A percentile compares a stretch with the other conserved stretches of the same genome.
Evolutionary conservation across 1,140 invertebrate genomes (phyloP).

Genomic region (Aphaenogaster ashmeadi): DNA sequence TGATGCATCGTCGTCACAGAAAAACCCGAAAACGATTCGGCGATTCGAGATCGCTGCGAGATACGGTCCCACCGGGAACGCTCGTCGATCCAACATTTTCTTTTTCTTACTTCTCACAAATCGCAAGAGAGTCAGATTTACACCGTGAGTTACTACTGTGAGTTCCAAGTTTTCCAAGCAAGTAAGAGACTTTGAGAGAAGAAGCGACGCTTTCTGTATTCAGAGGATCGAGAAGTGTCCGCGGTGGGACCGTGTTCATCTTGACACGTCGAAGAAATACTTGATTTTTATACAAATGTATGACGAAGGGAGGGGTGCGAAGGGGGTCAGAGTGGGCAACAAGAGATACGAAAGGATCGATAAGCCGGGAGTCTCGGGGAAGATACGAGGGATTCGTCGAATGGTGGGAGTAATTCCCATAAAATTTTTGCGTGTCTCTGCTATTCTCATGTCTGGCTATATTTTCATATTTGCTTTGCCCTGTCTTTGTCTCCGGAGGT

Average conservation of each 20-base stretch:
- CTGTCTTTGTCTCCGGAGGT: slow-evolving; percentile 29
- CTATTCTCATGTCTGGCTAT: slow-evolving; percentile 36
- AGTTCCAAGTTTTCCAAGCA: neutral
- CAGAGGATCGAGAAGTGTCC: slow-evolving; percentile 30
- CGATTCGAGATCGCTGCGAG: slow-evolving; percentile 3
- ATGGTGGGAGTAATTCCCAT: neutral
- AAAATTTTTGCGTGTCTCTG: slow-evolving; percentile 20
- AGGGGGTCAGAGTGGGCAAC: neutral
- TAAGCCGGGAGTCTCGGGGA: slow-evolving; percentile 15
- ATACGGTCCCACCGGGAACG: slow-evolving; percentile 13
- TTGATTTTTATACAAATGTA: slow-evolving; percentile 48
- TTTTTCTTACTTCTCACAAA: neutral
- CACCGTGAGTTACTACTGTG: neutral
- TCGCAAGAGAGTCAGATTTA: neutral
- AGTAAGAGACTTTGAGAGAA: neutral
- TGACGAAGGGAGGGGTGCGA: slow-evolving; percentile 29
- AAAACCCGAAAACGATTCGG: slow-evolving; percentile 35
- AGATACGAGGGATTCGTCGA: slow-evolving; percentile 41
- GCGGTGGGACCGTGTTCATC: slow-evolving; percentile 34
- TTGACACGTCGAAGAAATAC: slow-evolving; percentile 53
- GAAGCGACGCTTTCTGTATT: neutral
- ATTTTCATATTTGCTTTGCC: neutral
- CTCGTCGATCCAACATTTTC: slow-evolving; percentile 14
- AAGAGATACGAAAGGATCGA: slow-evolving; percentile 53
- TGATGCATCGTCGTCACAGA: slow-evolving; percentile 57